Conservation (phyloP, 2,113 vertebrate genomes). For the Pycnonotus jocosus region DNA sequence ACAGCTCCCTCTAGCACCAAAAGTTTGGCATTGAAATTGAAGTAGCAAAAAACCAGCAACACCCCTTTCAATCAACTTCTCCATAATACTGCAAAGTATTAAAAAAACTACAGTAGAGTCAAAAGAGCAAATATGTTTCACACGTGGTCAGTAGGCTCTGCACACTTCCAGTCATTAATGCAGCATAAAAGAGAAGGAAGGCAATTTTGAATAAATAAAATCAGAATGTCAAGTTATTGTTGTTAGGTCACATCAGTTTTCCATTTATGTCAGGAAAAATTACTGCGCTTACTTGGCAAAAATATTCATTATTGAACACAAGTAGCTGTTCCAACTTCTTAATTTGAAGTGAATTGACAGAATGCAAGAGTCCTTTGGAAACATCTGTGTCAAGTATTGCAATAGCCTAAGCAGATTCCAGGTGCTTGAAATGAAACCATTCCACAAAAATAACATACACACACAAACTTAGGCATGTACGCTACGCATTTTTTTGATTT, state of each 20-base stretch:
- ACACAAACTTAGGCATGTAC: not conserved
- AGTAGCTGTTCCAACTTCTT: not conserved
- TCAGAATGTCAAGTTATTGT: not conserved
- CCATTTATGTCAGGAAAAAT: not conserved
- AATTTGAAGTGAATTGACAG: not conserved
- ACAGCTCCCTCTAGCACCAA: constrained; percentile 52
- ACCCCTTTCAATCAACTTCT: not conserved
- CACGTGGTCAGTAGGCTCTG: not conserved
- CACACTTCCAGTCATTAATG: not conserved
- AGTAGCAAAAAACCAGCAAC: not conserved
- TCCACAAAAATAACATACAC: not conserved
- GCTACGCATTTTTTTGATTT: not conserved
- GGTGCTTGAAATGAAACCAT: not conserved
- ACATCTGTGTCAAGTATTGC: not conserved
- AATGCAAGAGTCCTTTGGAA: not conserved
- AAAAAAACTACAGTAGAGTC: not conserved
- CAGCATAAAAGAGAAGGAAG: not conserved
- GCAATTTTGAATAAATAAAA: not conserved
- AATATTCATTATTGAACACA: not conserved
- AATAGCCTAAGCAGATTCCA: not conserved
- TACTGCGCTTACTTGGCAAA: not conserved
- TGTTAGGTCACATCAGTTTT: not conserved
- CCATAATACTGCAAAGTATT: not conserved
- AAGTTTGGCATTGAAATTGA: not conserved
- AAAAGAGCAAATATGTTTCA: not conserved